Percentiles rank a stretch among this genome's conserved stretches.
phyloP scores from a whole-genome alignment of 2,113 vertebrate genomes.

The Taurulus bubalis region DNA sequence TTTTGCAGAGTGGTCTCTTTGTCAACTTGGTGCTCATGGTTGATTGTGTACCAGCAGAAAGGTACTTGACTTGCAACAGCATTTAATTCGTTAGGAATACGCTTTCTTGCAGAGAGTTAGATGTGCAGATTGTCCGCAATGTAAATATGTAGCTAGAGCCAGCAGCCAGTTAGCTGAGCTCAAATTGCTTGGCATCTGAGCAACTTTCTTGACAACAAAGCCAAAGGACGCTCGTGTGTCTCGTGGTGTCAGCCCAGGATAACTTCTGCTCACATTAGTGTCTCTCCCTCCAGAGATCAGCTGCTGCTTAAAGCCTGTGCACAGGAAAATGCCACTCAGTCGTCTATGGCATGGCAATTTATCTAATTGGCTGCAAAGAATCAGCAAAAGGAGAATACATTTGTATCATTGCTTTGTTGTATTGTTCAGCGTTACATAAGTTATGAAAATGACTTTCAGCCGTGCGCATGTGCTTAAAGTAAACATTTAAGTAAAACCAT shows the following conservation, averaged over 20 bases:
- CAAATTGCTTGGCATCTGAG: neutral
- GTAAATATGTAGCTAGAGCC: neutral
- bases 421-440: conserved; percentile 10
- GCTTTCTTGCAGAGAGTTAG: neutral
- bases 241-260: conserved; percentile 1
- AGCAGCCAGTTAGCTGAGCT: neutral
- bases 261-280: conserved; percentile 20
- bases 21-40: neutral
- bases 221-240: conserved; percentile 1
- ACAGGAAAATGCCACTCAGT: conserved; percentile 25
- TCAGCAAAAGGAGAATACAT: conserved; percentile 38
- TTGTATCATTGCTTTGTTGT: neutral
- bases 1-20: neutral
- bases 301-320: conserved; percentile 23
- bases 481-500: conserved; percentile 8
- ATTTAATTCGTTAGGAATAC: neutral
- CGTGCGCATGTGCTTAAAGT: conserved; percentile 22
- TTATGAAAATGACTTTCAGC: conserved; percentile 10
- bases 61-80: neutral
- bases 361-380: conserved; percentile 44
- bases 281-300: conserved; percentile 46
- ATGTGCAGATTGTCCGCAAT: neutral
- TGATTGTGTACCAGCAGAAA: neutral
- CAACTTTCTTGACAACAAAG: neutral
- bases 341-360: conserved; percentile 29